Evolutionary conservation across 1,140 invertebrate species (phyloP).

Genomic region (Hypsibius dujardini): DNA sequence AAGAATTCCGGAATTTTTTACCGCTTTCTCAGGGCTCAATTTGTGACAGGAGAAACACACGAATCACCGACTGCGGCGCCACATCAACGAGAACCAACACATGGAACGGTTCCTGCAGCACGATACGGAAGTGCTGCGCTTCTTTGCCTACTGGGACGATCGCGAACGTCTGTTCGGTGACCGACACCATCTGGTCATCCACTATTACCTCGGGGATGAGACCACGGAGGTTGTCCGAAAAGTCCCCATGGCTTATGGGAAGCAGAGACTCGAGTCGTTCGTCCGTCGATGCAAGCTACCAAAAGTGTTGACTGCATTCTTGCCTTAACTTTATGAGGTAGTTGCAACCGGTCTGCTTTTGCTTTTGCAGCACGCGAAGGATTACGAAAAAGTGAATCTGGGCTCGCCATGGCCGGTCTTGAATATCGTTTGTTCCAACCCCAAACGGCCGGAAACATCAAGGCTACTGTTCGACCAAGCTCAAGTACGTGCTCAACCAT

Average conservation of each 20-base stretch:
- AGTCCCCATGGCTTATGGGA: conserved; percentile 35
- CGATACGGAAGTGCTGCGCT: conserved; percentile 53
- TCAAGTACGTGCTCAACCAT: neutral
- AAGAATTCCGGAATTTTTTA: neutral
- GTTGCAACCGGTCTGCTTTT: neutral
- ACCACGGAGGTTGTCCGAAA: conserved; percentile 52
- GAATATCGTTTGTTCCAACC: neutral
- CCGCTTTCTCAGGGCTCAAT: neutral
- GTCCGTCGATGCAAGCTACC: neutral
- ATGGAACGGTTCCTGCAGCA: conserved; percentile 44
- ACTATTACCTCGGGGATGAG: conserved; percentile 61
- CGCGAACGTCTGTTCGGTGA: conserved; percentile 49
- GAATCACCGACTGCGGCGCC: neutral
- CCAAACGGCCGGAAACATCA: neutral
- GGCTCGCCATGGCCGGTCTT: neutral
- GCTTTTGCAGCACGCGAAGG: neutral
- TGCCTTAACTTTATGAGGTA: neutral
- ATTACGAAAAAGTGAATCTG: neutral
- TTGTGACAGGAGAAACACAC: neutral
- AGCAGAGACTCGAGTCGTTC: neutral
- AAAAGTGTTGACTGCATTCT: neutral
- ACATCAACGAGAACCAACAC: neutral
- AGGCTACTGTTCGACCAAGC: neutral
- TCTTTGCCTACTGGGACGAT: conserved; percentile 59
- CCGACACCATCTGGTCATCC: conserved; percentile 41